Percentiles rank a stretch among this genome's conserved stretches.
phyloP scores from a whole-genome alignment of 2,113 vertebrate genomes.

The Zosterops pallidus region DNA sequence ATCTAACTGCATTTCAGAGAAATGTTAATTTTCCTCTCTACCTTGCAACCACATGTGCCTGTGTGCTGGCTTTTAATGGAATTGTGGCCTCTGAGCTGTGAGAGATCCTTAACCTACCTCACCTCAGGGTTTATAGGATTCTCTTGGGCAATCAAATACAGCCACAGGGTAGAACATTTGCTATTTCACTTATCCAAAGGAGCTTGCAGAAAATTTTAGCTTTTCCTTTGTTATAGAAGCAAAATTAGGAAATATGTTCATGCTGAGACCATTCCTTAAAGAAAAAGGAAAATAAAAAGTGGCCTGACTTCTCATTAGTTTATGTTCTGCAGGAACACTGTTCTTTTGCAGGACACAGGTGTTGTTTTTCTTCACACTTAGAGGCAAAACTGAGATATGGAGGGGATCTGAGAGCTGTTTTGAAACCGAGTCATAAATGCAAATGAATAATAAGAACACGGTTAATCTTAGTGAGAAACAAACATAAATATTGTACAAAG shows the following conservation, averaged over 20 bases:
- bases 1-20: neutral
- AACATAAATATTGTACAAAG: slow-evolving; percentile 21
- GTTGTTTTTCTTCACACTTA: neutral
- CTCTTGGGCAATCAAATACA: neutral
- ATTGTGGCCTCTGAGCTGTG: neutral
- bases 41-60: neutral
- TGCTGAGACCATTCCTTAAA: neutral
- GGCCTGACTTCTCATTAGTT: neutral
- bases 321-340: neutral
- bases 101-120: neutral
- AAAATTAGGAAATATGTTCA: neutral
- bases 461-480: slow-evolving; percentile 45
- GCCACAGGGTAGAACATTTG: neutral
- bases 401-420: neutral
- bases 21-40: neutral
- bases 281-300: neutral
- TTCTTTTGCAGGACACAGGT: neutral
- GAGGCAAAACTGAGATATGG: slow-evolving; percentile 9
- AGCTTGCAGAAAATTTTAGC: neutral
- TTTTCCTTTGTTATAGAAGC: neutral
- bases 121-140: neutral
- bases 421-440: neutral
- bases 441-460: neutral
- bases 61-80: neutral
- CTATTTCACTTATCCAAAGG: neutral